phyloP scores from a whole-genome alignment of 2,113 vertebrate genomes.

The Sceloporus tristichus region DNA sequence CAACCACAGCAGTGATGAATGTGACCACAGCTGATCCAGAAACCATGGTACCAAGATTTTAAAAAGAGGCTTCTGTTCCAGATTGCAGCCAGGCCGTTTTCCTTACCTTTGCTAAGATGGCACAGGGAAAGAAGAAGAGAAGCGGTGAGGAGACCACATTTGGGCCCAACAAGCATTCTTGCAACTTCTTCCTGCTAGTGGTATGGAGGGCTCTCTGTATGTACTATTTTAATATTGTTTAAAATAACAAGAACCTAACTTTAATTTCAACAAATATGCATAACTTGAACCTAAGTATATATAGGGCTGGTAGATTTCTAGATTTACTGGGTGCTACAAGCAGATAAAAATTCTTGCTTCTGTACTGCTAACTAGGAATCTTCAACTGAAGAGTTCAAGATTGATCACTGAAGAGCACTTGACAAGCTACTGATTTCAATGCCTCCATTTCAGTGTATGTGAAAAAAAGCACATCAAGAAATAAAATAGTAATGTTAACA shows the following conservation, averaged over 20 bases:
- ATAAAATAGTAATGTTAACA: background rate
- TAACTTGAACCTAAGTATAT: background rate
- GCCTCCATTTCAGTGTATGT: background rate
- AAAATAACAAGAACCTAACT: background rate
- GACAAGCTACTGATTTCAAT: background rate
- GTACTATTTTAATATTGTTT: slow-evolving; percentile 3
- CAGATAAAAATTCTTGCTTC: background rate
- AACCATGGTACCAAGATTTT: background rate
- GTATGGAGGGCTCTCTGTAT: background rate
- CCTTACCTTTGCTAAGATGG: background rate
- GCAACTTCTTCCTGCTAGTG: background rate
- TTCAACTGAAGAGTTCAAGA: background rate
- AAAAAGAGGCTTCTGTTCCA: background rate
- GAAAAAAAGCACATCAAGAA: background rate
- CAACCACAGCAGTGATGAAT: background rate
- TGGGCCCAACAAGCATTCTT: background rate
- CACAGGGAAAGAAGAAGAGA: background rate
- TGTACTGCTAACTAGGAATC: background rate
- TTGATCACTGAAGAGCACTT: background rate
- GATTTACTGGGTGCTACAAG: background rate
- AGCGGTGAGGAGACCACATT: background rate
- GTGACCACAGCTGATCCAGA: background rate
- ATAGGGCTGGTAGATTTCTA: background rate
- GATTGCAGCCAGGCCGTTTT: background rate
- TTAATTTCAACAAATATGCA: background rate